phyloP scores from a whole-genome alignment of 2,888 invertebrate species.

The Ametastegia equiseti region DNA sequence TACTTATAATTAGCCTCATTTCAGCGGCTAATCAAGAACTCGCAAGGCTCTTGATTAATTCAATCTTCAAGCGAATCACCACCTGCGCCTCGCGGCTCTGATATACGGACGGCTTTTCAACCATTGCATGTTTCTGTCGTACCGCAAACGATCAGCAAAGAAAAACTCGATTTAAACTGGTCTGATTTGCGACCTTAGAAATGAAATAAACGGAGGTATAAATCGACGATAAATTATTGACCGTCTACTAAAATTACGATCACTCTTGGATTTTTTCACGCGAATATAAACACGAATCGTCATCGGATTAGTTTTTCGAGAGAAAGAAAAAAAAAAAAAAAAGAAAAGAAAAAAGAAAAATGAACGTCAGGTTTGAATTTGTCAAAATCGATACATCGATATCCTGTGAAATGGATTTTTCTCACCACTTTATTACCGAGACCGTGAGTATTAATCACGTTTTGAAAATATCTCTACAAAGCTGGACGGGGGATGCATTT shows the following conservation, averaged over 20 bases:
- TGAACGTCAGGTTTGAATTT: too few relatives aligned
- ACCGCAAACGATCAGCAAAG: not conserved
- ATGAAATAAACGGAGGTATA: not conserved
- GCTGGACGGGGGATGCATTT: not conserved
- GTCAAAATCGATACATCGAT: too few relatives aligned
- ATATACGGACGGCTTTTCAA: not conserved
- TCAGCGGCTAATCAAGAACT: not conserved
- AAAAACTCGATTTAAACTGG: not conserved
- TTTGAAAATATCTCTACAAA: not conserved
- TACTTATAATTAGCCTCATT: constrained; percentile 25
- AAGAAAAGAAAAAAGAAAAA: too few relatives aligned
- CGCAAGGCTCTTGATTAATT: constrained; percentile 31
- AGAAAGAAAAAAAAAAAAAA: not conserved
- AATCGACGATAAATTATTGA: not conserved
- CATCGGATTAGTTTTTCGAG: not conserved
- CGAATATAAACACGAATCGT: not conserved
- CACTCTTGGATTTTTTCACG: not conserved
- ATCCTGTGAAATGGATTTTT: too few relatives aligned
- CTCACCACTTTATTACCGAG: not conserved
- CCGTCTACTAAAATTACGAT: not conserved
- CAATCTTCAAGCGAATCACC: constrained; percentile 29
- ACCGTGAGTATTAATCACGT: constrained; percentile 6
- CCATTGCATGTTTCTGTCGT: not conserved
- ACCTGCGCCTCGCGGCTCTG: not conserved
- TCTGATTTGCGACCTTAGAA: not conserved